Base-by-base conservation (phyloP, 1,140 invertebrate species). In the Diprion similis region DNA sequence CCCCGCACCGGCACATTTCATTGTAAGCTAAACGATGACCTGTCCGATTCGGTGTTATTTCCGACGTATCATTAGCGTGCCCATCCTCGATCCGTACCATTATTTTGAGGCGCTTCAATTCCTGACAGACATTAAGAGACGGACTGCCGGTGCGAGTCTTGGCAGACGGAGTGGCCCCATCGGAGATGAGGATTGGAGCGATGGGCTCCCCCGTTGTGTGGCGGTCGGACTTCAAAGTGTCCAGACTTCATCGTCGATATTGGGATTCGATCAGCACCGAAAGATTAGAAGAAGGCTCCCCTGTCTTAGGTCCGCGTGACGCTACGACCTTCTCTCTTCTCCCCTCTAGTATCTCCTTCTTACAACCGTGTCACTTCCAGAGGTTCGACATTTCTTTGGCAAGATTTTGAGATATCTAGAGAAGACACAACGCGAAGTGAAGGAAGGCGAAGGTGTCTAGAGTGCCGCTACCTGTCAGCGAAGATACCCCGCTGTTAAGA, bases 181-280 rank as follows among this genome's bases (percentile, higher is more conserved):
- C 47, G 67, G 79, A 77, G 80, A 81, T 78, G 80, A 80, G 79
- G 79, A 80, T 82, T 76, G 77, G 79, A 46, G 72, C 72, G 70
- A 65, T 73, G 66, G 67, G 79, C 79, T 81, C 79, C 84, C 84
- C 86, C 81, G 85, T 81, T 77, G 84, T 76, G 85, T 81, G 72
- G 78, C 85, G 85, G 85, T 76, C 47, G 72, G 71, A 87, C 86
- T 83, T 87, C 86, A 88, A 88, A 88, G 85, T 83, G 78, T 78
- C 81, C 77, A 73, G 82, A 86, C 85, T 84, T 87, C 85, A 86
- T 87, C 87, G 86, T 87, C 86, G 85, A 88, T 87, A 87, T 83
- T 78, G 80, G 80, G 81, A 80, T 76, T 84, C 84, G 87, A 87
- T 87, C 84, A 84, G 79, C 82, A 85, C 85, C 85, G 84, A 86